Conservation (phyloP, 2,888 invertebrate genomes). For the Lacanobia wlatinum region DNA sequence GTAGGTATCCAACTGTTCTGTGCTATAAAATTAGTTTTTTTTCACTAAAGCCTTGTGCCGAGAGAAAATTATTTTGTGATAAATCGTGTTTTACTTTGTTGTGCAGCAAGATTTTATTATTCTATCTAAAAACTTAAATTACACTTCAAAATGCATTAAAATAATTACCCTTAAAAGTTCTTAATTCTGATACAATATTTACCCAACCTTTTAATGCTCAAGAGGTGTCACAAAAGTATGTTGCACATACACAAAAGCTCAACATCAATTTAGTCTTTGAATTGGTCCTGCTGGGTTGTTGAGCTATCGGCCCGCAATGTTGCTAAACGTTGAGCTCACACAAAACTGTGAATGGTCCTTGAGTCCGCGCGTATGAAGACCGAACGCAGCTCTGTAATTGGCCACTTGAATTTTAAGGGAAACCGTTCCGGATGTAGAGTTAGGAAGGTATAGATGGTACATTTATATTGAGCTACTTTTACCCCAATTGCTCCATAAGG, state of each 20-base stretch:
- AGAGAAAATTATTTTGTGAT: no score
- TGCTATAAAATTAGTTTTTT: no score
- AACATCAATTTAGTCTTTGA: slow-evolving; percentile 54
- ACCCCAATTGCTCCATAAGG: no score
- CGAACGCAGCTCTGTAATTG: slow-evolving; percentile 84
- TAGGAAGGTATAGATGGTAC: slow-evolving; percentile 61
- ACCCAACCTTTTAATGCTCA: slow-evolving; percentile 8
- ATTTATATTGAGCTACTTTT: no score
- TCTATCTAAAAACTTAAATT: neutral
- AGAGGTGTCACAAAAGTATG: slow-evolving; percentile 49
- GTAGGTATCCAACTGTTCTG: no score
- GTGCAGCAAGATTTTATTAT: no score
- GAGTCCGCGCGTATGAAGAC: slow-evolving; percentile 71
- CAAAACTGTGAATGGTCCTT: slow-evolving; percentile 68
- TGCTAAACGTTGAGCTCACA: slow-evolving; percentile 78
- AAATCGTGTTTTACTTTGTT: no score
- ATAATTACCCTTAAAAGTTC: slow-evolving; percentile 38
- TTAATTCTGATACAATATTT: slow-evolving; percentile 15
- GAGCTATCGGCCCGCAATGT: slow-evolving; percentile 79
- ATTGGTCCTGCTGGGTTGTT: slow-evolving; percentile 70
- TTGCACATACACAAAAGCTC: slow-evolving; percentile 54
- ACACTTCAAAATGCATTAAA: slow-evolving; percentile 47
- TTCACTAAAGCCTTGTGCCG: no score
- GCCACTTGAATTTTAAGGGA: slow-evolving; percentile 87
- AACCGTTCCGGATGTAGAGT: slow-evolving; percentile 81